Evolutionary conservation across 1,140 invertebrate species (phyloP), one percentile per base, ranked within the genome.

Genomic region (Diachasma alloeum): DNA sequence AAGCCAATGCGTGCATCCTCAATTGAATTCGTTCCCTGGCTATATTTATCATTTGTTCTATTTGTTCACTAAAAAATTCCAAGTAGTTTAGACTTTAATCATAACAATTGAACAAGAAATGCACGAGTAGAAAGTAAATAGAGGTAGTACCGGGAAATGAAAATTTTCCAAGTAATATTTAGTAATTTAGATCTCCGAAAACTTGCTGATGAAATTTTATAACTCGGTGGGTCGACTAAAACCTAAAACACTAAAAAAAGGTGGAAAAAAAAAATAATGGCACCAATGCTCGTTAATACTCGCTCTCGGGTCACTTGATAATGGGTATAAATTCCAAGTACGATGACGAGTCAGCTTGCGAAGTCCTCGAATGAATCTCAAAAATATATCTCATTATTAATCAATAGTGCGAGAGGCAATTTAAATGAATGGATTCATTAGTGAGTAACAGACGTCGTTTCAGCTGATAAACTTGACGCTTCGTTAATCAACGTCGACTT

Each of bases 161-260:
- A 56, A 56, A 19, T 56, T 56, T 15, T 19, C 48, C 6, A 4
- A 56, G n/a, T 56, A 56, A 42, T 56, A 56, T 19, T 19, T 56
- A 56, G 48, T 56, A 11, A 26, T 15, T 63, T 26, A 63, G 24
- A 8, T 31, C 59, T 63, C 11, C 22, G 59, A 63, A 31, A 17
- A 36, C 2, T 44, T 70, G 15, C 5, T 22, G 13, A 72, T 46
- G 22, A 70, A 15, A 11, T 48, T 48, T 46, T 19, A 9, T 69
- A n/a, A 69, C 13, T 10, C 67, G 67, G 67, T 72, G 69, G 69
- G 69, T 72, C 67, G 67, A 69, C 39, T 37, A 69, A 69, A 72
- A 72, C 10, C 13, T 17, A 42, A 5, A 42, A 22, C 4, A 63
- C 0, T 13, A 63, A 63, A 63, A 63, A 63, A 31, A 63, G 8